Evolutionary conservation across 2,888 invertebrate species (phyloP), one percentile per base, ranked within the genome.

Genomic region (Lithosia quadra): DNA sequence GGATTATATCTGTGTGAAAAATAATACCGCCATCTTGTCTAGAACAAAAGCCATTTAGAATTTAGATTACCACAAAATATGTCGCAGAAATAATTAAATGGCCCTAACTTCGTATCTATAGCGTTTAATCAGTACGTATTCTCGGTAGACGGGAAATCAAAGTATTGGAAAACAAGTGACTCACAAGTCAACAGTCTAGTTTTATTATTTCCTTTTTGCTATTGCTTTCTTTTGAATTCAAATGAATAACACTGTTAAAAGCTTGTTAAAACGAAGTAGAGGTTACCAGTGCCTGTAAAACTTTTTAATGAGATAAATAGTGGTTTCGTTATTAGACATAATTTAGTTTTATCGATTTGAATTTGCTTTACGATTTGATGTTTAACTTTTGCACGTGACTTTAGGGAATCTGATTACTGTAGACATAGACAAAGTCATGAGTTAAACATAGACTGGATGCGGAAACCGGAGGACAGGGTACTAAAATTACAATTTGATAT

Each of bases 61-160:
- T 39, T 43, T 18, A 43, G 43, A 43, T 3, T 18, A 18, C 43
- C 18, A 43, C 10, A 43, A 18, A 43, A 13, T 43, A 5, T 43
- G 8, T 43, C 18, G 0, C 1, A 43, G 18, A 18, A 43, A 18
- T 43, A 43, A 43, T 43, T 43, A 43, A 43, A 18, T 11, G 18
- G 0, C 18, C 21, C 7, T n/a, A 7, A 2, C 33, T 49, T 49
- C 33, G 33, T 33, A 21, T 13, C 62, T 63, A 62, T 15, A 49
- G 21, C 9, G 34, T 59, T 63, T 63, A 68, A 57, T 65, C 68
- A 65, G n/a, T 49, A 63, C 43, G 13, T 36, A 15, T 61, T 56
- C 24, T 55, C 43, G 22, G 56, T 39, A 61, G 28, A 66, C 65
- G 21, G n/a, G 22, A n/a, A 36, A 66, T 56, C 39, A 55, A 67